phyloP scores from a whole-genome alignment of 1,140 invertebrate genomes.

The Periplaneta americana region DNA sequence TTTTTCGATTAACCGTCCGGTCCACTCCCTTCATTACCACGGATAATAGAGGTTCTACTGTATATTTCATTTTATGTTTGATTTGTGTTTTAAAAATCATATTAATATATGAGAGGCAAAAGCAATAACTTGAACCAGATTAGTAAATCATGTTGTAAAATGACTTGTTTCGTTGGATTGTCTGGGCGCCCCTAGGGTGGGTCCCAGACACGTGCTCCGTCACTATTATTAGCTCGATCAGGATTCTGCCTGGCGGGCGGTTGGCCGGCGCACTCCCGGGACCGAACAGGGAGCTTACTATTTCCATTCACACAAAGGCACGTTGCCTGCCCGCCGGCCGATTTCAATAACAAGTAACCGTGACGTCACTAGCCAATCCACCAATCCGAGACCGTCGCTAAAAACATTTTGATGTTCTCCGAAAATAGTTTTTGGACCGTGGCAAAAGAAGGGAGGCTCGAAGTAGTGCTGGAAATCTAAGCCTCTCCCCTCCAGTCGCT shows the following conservation, averaged over 20 bases:
- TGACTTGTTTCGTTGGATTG: no score
- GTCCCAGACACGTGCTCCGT: neutral
- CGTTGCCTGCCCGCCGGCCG: neutral
- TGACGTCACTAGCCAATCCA: neutral
- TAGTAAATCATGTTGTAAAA: no score
- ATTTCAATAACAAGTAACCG: neutral
- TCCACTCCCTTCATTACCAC: no score
- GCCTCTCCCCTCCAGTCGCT: neutral
- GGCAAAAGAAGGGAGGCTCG: neutral
- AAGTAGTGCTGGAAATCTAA: neutral
- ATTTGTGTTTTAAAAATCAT: no score
- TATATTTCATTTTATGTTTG: no score
- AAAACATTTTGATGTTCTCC: neutral
- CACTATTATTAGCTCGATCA: neutral
- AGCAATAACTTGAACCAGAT: no score
- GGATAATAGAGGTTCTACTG: no score
- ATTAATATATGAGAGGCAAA: no score
- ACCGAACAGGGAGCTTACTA: neutral
- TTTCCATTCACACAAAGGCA: neutral
- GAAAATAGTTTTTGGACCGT: neutral
- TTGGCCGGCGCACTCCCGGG: neutral
- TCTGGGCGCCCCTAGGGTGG: no score
- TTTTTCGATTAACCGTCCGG: no score
- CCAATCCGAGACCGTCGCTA: neutral
- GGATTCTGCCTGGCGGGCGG: neutral